A percentile compares a stretch with the other conserved stretches of the same genome.
Conservation (phyloP, 2,113 vertebrate species). For the Gymnobelideus leadbeateri region DNA sequence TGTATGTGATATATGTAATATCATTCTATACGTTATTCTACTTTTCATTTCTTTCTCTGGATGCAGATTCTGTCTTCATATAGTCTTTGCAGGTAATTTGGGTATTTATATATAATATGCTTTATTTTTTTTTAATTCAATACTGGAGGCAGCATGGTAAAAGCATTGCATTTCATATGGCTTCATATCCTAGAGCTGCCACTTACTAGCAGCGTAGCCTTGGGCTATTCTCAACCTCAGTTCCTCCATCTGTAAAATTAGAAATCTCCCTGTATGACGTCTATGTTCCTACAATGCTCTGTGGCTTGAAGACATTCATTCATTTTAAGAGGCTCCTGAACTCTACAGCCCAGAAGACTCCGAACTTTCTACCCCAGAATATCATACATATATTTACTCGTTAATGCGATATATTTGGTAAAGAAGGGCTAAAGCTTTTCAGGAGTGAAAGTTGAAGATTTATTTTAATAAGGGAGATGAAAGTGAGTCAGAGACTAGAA, state of each 20-base stretch:
- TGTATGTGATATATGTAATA: background rate
- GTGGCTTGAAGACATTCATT: background rate
- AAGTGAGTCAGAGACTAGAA: background rate
- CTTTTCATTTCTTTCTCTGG: background rate
- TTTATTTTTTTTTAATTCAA: background rate
- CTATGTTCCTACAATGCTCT: background rate
- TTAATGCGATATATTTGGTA: background rate
- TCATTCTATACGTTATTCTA: background rate
- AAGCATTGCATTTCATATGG: background rate
- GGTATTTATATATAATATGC: background rate
- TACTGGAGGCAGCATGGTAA: background rate
- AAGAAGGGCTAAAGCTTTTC: background rate
- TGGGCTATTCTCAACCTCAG: background rate
- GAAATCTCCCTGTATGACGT: background rate
- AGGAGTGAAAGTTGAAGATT: background rate
- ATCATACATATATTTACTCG: background rate
- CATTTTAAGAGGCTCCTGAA: background rate
- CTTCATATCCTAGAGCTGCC: background rate
- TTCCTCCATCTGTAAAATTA: background rate
- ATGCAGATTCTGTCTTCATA: too few species aligned
- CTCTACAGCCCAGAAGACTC: background rate
- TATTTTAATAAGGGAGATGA: background rate
- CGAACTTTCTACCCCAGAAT: background rate
- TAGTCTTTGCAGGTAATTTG: background rate
- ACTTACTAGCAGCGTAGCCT: background rate